Percentiles rank a stretch among this genome's conserved stretches.
These are phyloP conservation scores for Meiosimyza platycephala DNA, from an alignment of 2,888 invertebrate genomes.

Conservation along the genomic window DNA sequence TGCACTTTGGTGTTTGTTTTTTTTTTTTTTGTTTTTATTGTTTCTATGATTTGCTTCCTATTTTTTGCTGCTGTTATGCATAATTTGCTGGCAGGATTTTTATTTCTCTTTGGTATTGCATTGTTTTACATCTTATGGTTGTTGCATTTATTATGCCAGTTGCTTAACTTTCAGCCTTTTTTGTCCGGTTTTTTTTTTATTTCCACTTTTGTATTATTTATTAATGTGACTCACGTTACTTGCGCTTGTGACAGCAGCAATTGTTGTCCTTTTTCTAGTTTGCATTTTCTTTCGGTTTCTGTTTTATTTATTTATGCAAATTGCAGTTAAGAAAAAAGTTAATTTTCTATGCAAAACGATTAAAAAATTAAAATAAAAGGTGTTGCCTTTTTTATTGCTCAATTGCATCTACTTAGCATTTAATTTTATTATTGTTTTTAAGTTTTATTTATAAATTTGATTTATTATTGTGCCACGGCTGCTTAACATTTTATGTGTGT, in stretches of 20 bases:
- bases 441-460: too few species aligned
- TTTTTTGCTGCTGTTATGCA: background rate
- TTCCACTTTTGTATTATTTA: background rate
- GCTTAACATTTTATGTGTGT: too few species aligned
- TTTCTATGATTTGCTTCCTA: background rate
- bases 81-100: constrained; percentile 12
- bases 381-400: background rate
- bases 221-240: background rate
- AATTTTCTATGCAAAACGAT: background rate
- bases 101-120: background rate
- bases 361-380: background rate
- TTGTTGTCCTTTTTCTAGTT: background rate
- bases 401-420: too few species aligned
- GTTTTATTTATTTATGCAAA: constrained; percentile 20
- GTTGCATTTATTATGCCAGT: constrained; percentile 11
- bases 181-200: background rate
- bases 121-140: background rate
- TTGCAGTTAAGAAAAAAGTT: background rate
- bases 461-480: too few species aligned
- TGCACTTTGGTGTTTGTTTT: background rate
- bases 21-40: constrained; percentile 4
- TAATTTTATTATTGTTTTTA: too few species aligned
- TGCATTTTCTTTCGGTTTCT: too few species aligned
- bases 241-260: too few species aligned
- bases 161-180: background rate